Evolutionary conservation across 2,888 invertebrate genomes (phyloP), one percentile per base, ranked within the genome.

Genomic region (Lasius fuliginosus): DNA sequence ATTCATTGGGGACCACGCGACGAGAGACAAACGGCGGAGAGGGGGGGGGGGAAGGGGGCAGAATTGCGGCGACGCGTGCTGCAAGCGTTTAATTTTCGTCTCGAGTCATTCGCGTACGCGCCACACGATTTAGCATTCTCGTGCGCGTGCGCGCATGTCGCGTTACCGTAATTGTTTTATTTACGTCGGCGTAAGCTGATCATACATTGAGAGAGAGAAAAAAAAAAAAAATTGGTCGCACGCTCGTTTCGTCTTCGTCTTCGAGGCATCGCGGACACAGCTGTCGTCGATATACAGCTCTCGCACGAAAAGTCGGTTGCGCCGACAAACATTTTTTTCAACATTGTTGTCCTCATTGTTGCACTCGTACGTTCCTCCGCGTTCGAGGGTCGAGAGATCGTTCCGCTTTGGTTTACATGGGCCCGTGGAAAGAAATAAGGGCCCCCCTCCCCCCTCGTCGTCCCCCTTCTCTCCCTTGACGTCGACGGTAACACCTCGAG

Each of bases 401-500:
- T 89, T 84, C 84, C 83, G 88, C 85, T 89, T 90, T 86, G 86
- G 85, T 88, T 82, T 86, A 71, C 82, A 84, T 64, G 85, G 88
- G 83, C 75, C 77, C 90, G 36, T 56, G 64, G 36, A 15, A 87
- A 74, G 77, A 79, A 84, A 69, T 36, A 68, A 42, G 82, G 81
- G 85, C 68, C 74, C 77, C 68, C 62, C 60, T 56, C 53, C 33
- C 53, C 53, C 9, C 60, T 9, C 53, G 30, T 3, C 36, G 64
- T 40, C 33, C 85, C 69, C 53, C 8, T 58, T 9, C 46, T 42
- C 53, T 77, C 74, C 71, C 36, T 74, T 73, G 84, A 85, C 83
- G 76, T 85, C 86, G 84, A 67, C 84, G 87, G 92, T 85, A 92
- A 91, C 91, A 91, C 91, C 92, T 91, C 89, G 90, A 85, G 84